phyloP scores from a whole-genome alignment of 53 echinoderm and acorn worm species.

The Astropecten irregularis region DNA sequence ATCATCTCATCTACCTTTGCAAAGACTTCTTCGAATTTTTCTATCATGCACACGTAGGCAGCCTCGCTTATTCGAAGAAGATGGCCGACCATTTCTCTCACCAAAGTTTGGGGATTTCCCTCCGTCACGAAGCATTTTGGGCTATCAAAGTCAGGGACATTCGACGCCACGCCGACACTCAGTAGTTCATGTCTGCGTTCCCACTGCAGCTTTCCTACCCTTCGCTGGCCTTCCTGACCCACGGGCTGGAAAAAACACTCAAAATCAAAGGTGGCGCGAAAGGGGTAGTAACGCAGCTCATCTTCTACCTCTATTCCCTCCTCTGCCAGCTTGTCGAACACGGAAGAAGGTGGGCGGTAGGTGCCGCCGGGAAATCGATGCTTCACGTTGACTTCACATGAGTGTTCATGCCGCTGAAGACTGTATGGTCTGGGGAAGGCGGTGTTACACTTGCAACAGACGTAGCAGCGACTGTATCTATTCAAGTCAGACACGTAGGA shows the following conservation, averaged over 20 bases:
- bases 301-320: neutral
- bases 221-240: neutral
- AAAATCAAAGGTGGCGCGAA: neutral
- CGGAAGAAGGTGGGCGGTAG: neutral
- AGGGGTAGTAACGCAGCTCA: neutral
- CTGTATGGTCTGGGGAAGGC: neutral
- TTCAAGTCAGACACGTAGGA: constrained; percentile 26
- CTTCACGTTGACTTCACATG: neutral
- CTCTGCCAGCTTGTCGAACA: neutral
- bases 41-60: too few species aligned
- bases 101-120: too few species aligned
- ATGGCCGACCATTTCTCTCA: too few species aligned
- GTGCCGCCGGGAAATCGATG: neutral
- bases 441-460: neutral
- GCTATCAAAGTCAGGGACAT: neutral
- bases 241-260: neutral
- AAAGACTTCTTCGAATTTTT: too few species aligned
- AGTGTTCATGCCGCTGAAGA: neutral
- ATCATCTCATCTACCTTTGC: too few species aligned
- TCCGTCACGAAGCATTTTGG: constrained; percentile 15
- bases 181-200: neutral
- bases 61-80: too few species aligned
- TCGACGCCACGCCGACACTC: neutral
- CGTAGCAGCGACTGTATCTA: neutral
- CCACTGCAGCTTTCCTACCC: neutral